Percentiles rank a stretch among this genome's conserved stretches.
Evolutionary conservation across 2,113 vertebrate species (phyloP).

Genomic region (Bucco capensis): DNA sequence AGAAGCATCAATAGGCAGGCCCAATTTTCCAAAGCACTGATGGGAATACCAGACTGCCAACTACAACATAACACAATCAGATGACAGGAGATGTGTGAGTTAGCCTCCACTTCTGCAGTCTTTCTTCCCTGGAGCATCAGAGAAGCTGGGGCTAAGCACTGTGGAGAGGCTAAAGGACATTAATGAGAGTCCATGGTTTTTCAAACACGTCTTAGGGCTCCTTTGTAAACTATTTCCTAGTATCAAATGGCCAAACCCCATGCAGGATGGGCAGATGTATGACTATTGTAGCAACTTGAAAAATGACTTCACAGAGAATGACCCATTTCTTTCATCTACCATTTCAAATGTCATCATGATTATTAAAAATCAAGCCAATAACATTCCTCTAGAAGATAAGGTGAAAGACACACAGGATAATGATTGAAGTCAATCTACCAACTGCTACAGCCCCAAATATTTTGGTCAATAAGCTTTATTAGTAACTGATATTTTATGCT

Average conservation of each 20-base stretch:
- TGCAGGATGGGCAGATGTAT: background rate
- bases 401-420: background rate
- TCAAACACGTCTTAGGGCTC: background rate
- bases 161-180: background rate
- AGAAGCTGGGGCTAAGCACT: background rate
- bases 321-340: background rate
- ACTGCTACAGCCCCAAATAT: background rate
- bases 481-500: background rate
- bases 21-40: background rate
- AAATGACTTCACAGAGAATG: background rate
- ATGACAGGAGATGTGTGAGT: fast-evolving
- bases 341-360: background rate
- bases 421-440: background rate
- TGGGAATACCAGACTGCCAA: background rate
- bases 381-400: background rate
- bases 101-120: background rate
- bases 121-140: background rate
- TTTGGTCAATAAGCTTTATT: background rate
- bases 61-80: background rate
- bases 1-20: background rate
- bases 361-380: background rate
- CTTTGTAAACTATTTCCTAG: background rate
- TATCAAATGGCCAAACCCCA: background rate
- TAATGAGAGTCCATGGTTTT: background rate
- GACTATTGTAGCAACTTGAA: background rate